These are phyloP conservation scores for Calcarius ornatus DNA, from an alignment of 2,113 vertebrate species.

Conservation along the genomic window DNA sequence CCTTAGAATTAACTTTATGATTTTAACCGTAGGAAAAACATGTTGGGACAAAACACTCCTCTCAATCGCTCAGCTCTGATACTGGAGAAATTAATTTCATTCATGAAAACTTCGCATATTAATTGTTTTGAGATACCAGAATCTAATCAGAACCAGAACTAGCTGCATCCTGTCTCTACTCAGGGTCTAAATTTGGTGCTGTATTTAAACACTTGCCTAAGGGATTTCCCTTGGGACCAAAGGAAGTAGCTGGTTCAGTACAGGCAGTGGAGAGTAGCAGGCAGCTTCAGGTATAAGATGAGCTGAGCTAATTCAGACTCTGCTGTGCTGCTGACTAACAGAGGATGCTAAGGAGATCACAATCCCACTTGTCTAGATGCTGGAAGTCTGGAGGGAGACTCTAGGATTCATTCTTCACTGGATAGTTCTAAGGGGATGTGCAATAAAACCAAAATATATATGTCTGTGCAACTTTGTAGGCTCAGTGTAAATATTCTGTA, in stretches of 20 bases:
- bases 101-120: neutral
- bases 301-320: neutral
- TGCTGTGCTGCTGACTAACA: neutral
- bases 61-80: neutral
- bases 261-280: neutral
- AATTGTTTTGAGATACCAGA: neutral
- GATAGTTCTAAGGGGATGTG: neutral
- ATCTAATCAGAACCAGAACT: neutral
- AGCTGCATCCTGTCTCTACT: neutral
- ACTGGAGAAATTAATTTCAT: neutral
- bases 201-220: neutral
- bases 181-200: neutral
- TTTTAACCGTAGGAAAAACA: neutral
- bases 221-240: neutral
- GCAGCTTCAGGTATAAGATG: rapidly evolving
- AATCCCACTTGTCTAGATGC: neutral
- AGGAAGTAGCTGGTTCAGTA: neutral
- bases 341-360: neutral
- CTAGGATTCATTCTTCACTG: neutral
- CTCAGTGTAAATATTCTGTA: neutral
- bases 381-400: neutral
- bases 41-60: neutral
- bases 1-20: neutral
- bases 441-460: neutral
- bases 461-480: neutral